Percentiles rank a stretch among this genome's conserved stretches.
These are phyloP conservation scores for Perizoma affinitatum DNA, from an alignment of 2,888 invertebrate species.

Conservation along the genomic window DNA sequence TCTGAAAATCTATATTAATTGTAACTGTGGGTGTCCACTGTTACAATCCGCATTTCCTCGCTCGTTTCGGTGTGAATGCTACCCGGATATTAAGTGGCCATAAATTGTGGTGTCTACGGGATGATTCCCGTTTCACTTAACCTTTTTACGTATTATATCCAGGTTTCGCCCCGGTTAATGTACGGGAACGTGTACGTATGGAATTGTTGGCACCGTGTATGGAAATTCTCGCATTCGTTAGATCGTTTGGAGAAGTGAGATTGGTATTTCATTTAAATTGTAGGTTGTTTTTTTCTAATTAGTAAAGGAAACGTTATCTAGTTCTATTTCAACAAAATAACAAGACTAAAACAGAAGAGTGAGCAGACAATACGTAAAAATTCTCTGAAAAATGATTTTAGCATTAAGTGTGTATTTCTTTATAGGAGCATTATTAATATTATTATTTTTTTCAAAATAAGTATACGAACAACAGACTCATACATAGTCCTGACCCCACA, in stretches of 20 bases:
- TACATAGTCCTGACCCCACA: too few relatives aligned
- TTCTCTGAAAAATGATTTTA: too few relatives aligned
- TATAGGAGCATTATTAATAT: too few relatives aligned
- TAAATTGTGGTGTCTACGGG: constrained; percentile 57
- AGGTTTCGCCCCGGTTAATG: constrained; percentile 44
- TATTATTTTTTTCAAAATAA: too few relatives aligned
- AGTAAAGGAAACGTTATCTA: background rate
- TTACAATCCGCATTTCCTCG: background rate
- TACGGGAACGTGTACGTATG: constrained; percentile 32
- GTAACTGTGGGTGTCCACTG: background rate
- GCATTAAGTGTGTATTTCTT: too few relatives aligned
- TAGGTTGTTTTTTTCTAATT: background rate
- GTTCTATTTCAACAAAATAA: too few relatives aligned
- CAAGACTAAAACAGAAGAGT: too few relatives aligned
- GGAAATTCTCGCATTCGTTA: constrained; percentile 19
- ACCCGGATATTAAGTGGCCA: constrained; percentile 59
- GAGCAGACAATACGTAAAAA: too few relatives aligned
- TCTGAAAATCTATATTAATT: too few relatives aligned
- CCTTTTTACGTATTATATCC: constrained; percentile 58
- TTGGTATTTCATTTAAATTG: background rate
- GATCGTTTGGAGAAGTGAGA: constrained; percentile 11
- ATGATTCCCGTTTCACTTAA: constrained; percentile 62
- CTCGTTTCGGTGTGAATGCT: constrained; percentile 32
- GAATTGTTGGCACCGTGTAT: constrained; percentile 26
- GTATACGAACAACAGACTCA: too few relatives aligned